Conservation (phyloP, 1,140 invertebrate species). For the Oryctes rhinoceros region DNA sequence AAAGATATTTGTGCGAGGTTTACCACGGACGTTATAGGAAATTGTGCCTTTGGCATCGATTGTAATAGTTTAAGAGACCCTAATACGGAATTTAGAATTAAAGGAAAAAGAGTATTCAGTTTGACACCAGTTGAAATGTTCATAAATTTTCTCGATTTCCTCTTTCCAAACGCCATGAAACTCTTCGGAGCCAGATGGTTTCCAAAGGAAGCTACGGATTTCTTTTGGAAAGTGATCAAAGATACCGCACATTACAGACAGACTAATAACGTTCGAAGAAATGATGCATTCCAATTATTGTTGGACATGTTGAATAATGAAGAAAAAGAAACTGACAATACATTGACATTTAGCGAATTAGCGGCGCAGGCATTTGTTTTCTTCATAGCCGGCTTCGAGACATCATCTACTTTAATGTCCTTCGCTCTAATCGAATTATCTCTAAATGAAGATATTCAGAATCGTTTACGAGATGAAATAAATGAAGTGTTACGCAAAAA, state of each 20-base stretch:
- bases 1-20: constrained; percentile 54
- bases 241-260: constrained; percentile 49
- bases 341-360: constrained; percentile 18
- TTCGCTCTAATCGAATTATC: constrained; percentile 63
- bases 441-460: constrained; percentile 64
- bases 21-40: constrained; percentile 56
- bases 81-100: constrained; percentile 59
- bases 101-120: constrained; percentile 58
- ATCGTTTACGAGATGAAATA: constrained; percentile 58
- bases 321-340: neutral
- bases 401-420: constrained; percentile 59
- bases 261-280: constrained; percentile 41
- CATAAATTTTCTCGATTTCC: neutral
- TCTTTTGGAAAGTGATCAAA: constrained; percentile 47
- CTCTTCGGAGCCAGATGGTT: neutral
- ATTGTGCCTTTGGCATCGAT: constrained; percentile 58
- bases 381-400: constrained; percentile 72
- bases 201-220: constrained; percentile 38
- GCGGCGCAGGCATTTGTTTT: constrained; percentile 69
- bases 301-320: constrained; percentile 41
- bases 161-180: constrained; percentile 25
- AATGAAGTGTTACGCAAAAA: constrained; percentile 51
- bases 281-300: constrained; percentile 51
- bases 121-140: neutral
- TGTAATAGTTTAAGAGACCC: constrained; percentile 54